Evolutionary conservation across 2,113 vertebrate genomes (phyloP).

Genomic region (Apus apus): DNA sequence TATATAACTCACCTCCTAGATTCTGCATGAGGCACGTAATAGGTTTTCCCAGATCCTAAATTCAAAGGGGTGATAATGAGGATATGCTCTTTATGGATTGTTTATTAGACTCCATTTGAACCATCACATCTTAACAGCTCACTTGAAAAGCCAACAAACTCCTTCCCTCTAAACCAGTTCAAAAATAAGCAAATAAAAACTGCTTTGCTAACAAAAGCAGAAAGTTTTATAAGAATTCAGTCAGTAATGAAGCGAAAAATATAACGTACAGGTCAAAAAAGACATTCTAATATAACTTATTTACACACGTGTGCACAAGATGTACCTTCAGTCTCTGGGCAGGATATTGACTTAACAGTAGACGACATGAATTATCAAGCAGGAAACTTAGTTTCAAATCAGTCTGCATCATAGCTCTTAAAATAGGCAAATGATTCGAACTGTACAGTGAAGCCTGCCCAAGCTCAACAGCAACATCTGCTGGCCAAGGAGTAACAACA

Average conservation of each 20-base stretch:
- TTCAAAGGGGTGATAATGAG: background rate
- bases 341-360: background rate
- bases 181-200: background rate
- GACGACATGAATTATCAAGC: conserved; percentile 4
- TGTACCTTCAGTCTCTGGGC: background rate
- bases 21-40: background rate
- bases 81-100: background rate
- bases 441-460: background rate
- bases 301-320: background rate
- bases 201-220: background rate
- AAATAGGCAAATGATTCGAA: background rate
- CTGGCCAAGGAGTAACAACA: background rate
- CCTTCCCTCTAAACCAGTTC: background rate
- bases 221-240: background rate
- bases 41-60: background rate
- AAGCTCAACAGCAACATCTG: conserved; percentile 72
- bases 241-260: background rate
- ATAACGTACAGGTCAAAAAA: background rate
- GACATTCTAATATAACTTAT: background rate
- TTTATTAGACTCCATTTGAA: background rate
- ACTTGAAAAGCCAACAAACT: background rate
- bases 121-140: background rate
- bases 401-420: background rate
- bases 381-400: background rate
- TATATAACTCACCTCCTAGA: background rate